These are phyloP conservation scores for Esox niger DNA, from an alignment of 2,113 vertebrate genomes.

Conservation along the genomic window DNA sequence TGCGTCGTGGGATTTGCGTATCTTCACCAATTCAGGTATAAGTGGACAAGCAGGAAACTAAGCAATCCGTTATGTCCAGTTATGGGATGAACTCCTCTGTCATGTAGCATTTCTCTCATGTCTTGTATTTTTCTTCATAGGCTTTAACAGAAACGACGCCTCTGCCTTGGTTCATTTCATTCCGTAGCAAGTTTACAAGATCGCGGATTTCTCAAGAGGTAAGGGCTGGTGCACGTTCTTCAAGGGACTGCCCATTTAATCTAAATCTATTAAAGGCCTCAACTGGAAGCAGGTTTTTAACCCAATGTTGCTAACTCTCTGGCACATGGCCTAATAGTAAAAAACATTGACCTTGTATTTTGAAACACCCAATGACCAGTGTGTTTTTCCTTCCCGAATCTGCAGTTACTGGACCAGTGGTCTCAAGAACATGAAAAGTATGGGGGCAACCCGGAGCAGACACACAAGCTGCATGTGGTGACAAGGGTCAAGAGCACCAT, in stretches of 20 bases:
- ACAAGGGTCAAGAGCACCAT: constrained; percentile 81
- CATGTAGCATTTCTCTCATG: no score
- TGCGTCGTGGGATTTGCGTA: constrained; percentile 26
- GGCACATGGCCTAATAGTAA: no score
- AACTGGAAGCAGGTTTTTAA: no score
- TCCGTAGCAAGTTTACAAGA: constrained; percentile 64
- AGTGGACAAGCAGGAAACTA: no score
- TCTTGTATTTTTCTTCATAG: constrained; percentile 42
- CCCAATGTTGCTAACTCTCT: no score
- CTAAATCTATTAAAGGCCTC: no score
- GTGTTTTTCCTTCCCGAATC: constrained; percentile 4
- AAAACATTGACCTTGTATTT: neutral
- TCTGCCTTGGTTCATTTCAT: constrained; percentile 43
- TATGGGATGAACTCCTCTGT: no score
- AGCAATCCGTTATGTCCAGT: neutral
- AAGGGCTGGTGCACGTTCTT: neutral
- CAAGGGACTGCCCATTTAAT: no score
- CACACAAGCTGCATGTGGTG: constrained; percentile 90
- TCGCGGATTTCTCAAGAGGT: constrained; percentile 68
- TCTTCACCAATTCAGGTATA: constrained; percentile 29
- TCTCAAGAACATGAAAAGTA: constrained; percentile 89
- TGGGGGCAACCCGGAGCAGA: constrained; percentile 87
- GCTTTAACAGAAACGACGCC: constrained; percentile 37
- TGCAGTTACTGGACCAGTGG: constrained; percentile 79
- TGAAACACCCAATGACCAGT: no score